Evolutionary conservation across 2,888 invertebrate genomes (phyloP).

Genomic region (Tetragonula carbonaria): DNA sequence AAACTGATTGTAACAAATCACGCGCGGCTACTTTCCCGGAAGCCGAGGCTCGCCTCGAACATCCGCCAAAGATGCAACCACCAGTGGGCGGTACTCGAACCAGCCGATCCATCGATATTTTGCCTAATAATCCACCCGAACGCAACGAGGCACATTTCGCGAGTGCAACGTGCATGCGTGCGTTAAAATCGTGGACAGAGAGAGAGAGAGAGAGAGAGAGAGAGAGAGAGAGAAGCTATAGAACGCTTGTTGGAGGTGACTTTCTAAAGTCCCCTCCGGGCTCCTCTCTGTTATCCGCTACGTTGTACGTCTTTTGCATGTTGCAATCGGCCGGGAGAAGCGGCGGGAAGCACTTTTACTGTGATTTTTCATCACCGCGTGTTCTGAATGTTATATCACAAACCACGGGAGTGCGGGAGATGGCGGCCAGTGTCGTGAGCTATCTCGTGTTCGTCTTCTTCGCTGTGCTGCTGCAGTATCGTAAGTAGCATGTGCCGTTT

Average conservation of each 20-base stretch:
- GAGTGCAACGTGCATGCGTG: neutral
- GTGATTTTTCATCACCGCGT: constrained; percentile 75
- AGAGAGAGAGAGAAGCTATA: neutral
- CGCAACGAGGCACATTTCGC: neutral
- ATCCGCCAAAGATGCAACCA: constrained; percentile 19
- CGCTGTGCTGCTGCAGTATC: constrained; percentile 66
- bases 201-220: too few relatives aligned
- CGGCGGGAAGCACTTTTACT: constrained; percentile 78
- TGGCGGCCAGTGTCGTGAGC: constrained; percentile 81
- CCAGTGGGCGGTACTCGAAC: neutral
- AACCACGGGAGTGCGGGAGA: constrained; percentile 79
- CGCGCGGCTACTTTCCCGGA: constrained; percentile 56
- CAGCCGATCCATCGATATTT: neutral
- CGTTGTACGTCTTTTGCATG: constrained; percentile 75
- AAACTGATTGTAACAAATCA: neutral
- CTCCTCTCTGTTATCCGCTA: constrained; percentile 51
- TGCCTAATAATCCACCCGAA: neutral
- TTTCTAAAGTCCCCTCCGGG: constrained; percentile 79
- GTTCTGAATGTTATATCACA: constrained; percentile 81
- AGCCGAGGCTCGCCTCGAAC: neutral
- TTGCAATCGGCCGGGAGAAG: constrained; percentile 74
- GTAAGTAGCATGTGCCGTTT: constrained; percentile 72
- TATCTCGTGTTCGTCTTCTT: constrained; percentile 72
- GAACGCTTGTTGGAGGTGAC: constrained; percentile 55
- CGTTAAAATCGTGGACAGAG: neutral